Base-by-base conservation (phyloP, 1,140 invertebrate species). In the Thaumatotibia leucotreta region DNA sequence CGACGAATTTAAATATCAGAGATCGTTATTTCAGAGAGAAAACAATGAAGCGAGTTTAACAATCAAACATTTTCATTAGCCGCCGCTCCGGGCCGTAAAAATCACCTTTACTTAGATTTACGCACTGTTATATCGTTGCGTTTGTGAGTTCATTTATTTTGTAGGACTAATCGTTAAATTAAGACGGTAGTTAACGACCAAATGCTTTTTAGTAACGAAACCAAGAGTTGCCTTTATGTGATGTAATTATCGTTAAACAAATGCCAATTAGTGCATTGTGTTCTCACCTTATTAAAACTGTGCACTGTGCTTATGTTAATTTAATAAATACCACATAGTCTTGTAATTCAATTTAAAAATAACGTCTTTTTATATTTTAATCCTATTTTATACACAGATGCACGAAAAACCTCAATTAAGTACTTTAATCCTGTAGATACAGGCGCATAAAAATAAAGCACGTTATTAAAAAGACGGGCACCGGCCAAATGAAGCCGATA, bases 381-480 rank as follows among this genome's bases (percentile, higher is more conserved):
- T 64, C 32, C 62, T 61, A 69, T 63, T 76, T 76, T 75, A 72
- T 71, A 74, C 69, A 78, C 75, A 75, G 65, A 69, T 74, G 72
- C 72, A 70, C 68, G 72, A 85, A 83, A 86, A 83, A 80, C 72
- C 76, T 72, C 75, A 80, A 84, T 84, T 84, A 83, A 79, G 77
- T 70, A 50, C 74, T 72, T 76, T 86, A 84, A 83, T 76, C 75
- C 74, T 64, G 35, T 72, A 79, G 74, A 86, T 83, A 86, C 76
- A 79, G 76, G 75, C 75, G 77, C 80, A 83, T 88, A 80, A 88
- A 88, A 88, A 83, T 86, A 79, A 88, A 86, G 79, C 75, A 86
- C 79, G 77, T 79, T 79, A 84, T 85, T 84, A 86, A 88, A 88
- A 86, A 86, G 82, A 84, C 75, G 76, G 76, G 76, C 78, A 76